A percentile compares a stretch with the other conserved stretches of the same genome.
Conservation (phyloP, 2,797 vertebrate species). For the Anas flavirostris region DNA sequence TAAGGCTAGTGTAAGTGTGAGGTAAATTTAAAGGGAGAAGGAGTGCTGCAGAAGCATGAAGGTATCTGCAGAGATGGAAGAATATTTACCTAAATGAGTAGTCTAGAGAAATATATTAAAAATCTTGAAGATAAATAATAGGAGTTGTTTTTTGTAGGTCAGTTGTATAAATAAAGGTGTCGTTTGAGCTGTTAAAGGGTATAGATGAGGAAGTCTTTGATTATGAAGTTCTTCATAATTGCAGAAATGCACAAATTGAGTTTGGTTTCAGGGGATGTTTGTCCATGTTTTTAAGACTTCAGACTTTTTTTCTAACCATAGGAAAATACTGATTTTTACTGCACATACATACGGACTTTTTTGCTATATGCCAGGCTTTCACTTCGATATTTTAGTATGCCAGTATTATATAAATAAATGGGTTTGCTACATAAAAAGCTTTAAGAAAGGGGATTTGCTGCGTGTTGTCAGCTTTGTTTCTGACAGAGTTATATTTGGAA, state of each 20-base stretch:
- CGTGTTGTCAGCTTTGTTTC: background rate
- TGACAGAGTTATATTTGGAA: background rate
- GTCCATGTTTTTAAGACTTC: background rate
- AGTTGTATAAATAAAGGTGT: background rate
- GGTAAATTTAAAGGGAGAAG: background rate
- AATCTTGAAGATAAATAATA: background rate
- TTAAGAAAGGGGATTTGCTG: background rate
- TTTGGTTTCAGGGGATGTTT: background rate
- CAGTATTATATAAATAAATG: background rate
- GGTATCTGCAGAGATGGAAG: background rate
- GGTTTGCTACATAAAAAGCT: background rate
- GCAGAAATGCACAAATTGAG: too few species aligned
- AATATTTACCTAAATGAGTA: background rate
- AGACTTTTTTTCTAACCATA: background rate
- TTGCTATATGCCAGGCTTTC: background rate
- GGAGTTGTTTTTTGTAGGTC: background rate
- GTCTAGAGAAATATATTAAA: background rate
- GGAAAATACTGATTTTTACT: background rate
- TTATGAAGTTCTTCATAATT: background rate
- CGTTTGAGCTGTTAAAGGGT: background rate
- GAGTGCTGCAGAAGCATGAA: background rate
- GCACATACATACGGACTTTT: rapidly evolving
- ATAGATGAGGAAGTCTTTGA: background rate
- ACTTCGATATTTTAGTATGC: background rate
- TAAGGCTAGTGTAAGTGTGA: background rate